Base-by-base conservation (phyloP, 1,140 invertebrate genomes). In the Drosophila erecta region DNA sequence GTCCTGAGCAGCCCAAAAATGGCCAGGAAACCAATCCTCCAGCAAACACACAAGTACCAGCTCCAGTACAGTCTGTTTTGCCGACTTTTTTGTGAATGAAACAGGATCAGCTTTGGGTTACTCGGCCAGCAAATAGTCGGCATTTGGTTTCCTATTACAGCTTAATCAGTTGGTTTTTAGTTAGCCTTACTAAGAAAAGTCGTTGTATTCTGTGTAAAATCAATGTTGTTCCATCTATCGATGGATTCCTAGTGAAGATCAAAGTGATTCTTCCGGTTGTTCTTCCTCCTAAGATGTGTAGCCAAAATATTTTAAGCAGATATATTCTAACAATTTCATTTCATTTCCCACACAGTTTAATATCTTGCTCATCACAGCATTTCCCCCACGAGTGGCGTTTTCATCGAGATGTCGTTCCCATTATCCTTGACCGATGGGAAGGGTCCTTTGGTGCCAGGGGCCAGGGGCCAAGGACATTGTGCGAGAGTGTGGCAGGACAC, bases 401-500 rank as follows among this genome's bases (percentile, higher is more conserved):
- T 50, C 38, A 67, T 50, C 17, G 35, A 67, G 50, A 50, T 27
- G 59, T 51, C 46, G 37, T 67, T 49, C 46, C 66, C 54, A 72
- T 72, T 71, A 72, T 46, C 46, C 37, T 53, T 44, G 24, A 17
- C 10, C 30, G 50, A 44, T 30, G 30, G 30, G 7, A 44, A 49
- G 12, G 40, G 12, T n/a, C 12, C n/a, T 5, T 12, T 12, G 17
- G 24, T n/a, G n/a, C n/a, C 17, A 17, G 17, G 17, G 17, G 17
- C 17, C 1, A 33, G 11, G 38, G 27, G 30, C 30, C 37, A 67
- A 22, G 41, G 49, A 24, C 49, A 30, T 37, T 38, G 27, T 37
- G 40, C 17, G 49, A 38, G 62, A 69, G 50, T 69, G 64, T 38
- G 47, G 5, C 66, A 71, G 50, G 66, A 57, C 67, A 70, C 43